A percentile compares a stretch with the other conserved stretches of the same genome.
These are phyloP conservation scores for Menidia beryllina DNA, from an alignment of 2,113 vertebrate genomes.

Conservation along the genomic window DNA sequence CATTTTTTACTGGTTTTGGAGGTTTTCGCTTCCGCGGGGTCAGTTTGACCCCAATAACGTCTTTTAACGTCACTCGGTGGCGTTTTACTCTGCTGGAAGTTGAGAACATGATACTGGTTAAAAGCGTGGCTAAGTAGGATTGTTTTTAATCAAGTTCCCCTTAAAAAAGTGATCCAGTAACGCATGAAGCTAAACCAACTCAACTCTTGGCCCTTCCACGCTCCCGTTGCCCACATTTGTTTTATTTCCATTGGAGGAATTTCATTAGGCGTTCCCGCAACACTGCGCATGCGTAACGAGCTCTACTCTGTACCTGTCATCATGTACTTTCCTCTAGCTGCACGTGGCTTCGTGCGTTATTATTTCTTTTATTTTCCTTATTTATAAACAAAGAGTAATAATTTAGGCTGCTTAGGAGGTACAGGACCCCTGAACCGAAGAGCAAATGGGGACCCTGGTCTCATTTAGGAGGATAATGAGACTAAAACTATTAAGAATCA, in stretches of 20 bases:
- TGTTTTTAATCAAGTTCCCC: too few relatives aligned
- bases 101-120: constrained; percentile 26
- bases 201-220: rapidly evolving
- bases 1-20: rapidly evolving
- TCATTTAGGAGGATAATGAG: too few relatives aligned
- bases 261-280: not conserved
- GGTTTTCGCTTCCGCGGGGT: constrained; percentile 26
- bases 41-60: not conserved
- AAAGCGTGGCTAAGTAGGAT: not conserved
- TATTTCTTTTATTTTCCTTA: too few relatives aligned
- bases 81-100: constrained; percentile 43
- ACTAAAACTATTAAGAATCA: too few relatives aligned
- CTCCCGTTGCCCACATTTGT: not conserved
- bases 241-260: too few relatives aligned
- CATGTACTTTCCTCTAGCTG: too few relatives aligned
- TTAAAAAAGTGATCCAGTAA: not conserved
- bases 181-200: not conserved
- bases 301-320: too few relatives aligned
- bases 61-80: constrained; percentile 38
- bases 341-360: too few relatives aligned
- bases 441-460: too few relatives aligned
- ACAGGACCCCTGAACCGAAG: too few relatives aligned
- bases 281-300: constrained; percentile 40
- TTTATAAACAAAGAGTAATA: too few relatives aligned
- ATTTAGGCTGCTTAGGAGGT: not conserved